Evolutionary conservation across 2,113 vertebrate genomes (phyloP).

Genomic region (Illadopsis cleaveri): DNA sequence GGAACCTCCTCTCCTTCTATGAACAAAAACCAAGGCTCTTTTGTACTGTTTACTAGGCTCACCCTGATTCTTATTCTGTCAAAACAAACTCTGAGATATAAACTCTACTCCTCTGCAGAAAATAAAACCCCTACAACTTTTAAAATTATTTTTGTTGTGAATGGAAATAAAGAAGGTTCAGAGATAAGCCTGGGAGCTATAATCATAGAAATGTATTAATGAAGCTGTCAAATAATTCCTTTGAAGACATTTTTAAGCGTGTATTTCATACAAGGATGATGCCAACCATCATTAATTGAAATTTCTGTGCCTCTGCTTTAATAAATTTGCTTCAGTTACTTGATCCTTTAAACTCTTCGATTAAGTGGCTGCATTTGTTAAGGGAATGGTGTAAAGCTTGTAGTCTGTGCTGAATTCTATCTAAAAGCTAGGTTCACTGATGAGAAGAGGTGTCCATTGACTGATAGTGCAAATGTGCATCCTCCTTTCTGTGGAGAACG

Average conservation of each 20-base stretch:
- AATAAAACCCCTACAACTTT: background rate
- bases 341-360: constrained; percentile 30
- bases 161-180: constrained; percentile 51
- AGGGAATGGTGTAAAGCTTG: background rate
- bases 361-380: constrained; percentile 39
- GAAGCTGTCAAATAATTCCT: constrained; percentile 57
- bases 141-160: background rate
- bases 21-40: background rate
- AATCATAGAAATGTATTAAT: constrained; percentile 58
- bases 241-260: constrained; percentile 57
- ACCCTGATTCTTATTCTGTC: background rate
- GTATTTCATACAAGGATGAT: constrained; percentile 70
- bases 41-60: constrained; percentile 10
- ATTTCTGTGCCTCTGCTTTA: constrained; percentile 59
- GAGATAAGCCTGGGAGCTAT: constrained; percentile 34
- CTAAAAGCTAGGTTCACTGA: background rate
- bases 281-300: constrained; percentile 69
- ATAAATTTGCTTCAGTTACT: constrained; percentile 61
- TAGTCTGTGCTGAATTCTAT: background rate
- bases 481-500: background rate
- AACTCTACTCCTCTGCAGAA: background rate
- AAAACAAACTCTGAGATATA: background rate
- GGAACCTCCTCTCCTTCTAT: background rate
- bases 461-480: fast-evolving
- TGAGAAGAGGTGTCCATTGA: background rate